Conservation (phyloP, 2,888 invertebrate genomes). For the Cephonodes hylas region DNA sequence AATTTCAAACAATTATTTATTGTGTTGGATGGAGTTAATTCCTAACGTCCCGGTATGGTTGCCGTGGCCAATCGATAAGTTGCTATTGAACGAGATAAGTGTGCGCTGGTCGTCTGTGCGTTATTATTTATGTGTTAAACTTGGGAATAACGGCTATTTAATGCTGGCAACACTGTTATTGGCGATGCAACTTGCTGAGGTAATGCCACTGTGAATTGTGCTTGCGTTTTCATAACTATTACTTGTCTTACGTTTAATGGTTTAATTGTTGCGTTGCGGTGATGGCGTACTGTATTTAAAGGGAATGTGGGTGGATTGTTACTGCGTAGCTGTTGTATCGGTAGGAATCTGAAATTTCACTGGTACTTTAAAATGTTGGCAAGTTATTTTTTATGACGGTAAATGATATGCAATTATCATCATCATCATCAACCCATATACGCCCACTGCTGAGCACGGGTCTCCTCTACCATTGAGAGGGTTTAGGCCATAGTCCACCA, state of each 20-base stretch:
- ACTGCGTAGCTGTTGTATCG: not conserved
- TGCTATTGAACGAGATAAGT: conserved; percentile 30
- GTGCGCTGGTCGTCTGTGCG: conserved; percentile 20
- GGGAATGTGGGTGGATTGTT: not conserved
- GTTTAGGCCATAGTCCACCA: too few relatives aligned
- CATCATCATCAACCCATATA: too few relatives aligned
- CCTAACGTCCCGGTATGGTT: conserved; percentile 31
- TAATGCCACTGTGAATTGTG: not conserved
- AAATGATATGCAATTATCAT: too few relatives aligned
- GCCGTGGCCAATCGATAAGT: conserved; percentile 41
- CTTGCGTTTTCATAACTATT: not conserved
- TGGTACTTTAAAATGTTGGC: too few relatives aligned
- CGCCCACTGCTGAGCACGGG: too few relatives aligned
- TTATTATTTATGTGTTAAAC: conserved; percentile 41
- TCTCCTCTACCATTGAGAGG: too few relatives aligned
- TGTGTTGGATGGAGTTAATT: conserved; percentile 46
- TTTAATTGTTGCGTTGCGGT: conserved; percentile 3
- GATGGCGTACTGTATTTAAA: not conserved
- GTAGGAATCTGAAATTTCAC: too few relatives aligned
- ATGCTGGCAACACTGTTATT: conserved; percentile 18
- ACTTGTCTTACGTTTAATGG: not conserved
- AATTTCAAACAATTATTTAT: conserved; percentile 53
- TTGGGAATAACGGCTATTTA: conserved; percentile 38
- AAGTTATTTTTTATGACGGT: too few relatives aligned
- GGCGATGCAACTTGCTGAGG: not conserved